These are phyloP conservation scores for Caenorhabditis virilis DNA, from an alignment of 2,888 invertebrate species.

Conservation along the genomic window DNA sequence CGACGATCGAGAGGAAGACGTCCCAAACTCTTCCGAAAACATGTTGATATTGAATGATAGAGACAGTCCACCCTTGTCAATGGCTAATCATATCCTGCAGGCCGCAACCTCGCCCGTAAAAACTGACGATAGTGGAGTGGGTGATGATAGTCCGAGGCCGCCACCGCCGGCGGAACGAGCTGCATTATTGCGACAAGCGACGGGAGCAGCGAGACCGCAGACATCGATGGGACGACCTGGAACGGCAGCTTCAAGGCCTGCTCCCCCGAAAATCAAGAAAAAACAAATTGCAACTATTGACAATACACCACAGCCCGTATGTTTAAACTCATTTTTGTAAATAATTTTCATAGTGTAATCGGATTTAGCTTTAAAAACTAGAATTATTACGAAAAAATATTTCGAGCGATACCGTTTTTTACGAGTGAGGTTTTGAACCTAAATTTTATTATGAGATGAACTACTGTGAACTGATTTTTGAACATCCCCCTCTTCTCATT, in stretches of 20 bases:
- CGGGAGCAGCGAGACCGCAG: conserved; percentile 24
- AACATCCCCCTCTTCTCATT: too few relatives aligned
- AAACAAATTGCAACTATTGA: conserved; percentile 51
- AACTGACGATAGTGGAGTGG: conserved; percentile 20
- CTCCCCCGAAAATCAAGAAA: conserved; percentile 68
- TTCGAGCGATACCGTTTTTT: too few relatives aligned
- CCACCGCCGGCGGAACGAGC: conserved; percentile 18
- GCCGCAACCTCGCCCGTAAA: conserved; percentile 1
- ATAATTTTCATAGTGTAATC: neutral
- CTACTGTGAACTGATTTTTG: too few relatives aligned
- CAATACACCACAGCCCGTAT: conserved; percentile 11
- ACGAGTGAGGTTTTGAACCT: too few relatives aligned
- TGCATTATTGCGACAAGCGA: conserved; percentile 10
- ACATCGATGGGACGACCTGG: conserved; percentile 65
- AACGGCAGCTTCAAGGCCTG: conserved; percentile 64
- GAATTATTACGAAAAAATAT: too few relatives aligned
- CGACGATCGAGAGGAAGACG: conserved; percentile 9
- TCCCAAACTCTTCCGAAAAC: neutral
- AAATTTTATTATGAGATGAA: too few relatives aligned
- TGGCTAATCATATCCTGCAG: neutral
- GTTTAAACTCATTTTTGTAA: neutral
- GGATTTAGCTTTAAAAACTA: too few relatives aligned
- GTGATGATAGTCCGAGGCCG: conserved; percentile 17
- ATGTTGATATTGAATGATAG: neutral
- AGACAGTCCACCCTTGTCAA: neutral